Conservation (phyloP, 2,888 invertebrate genomes). For the Zygothrica quintamaculata region DNA sequence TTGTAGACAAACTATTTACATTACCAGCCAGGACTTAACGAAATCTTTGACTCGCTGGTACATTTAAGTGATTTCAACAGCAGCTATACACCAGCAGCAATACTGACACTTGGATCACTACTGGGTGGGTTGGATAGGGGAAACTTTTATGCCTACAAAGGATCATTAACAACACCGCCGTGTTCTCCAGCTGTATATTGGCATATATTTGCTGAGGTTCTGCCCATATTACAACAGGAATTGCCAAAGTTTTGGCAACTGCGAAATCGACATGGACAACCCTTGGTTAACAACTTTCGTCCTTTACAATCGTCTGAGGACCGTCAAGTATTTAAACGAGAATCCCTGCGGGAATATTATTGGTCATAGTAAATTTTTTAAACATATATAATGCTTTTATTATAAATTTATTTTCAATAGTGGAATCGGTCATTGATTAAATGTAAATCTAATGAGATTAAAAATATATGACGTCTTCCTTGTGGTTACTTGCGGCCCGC, state of each 20-base stretch:
- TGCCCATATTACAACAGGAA: conserved; percentile 84
- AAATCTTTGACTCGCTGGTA: conserved; percentile 66
- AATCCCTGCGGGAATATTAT: conserved; percentile 82
- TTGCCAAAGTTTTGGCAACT: conserved; percentile 78
- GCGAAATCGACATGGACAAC: conserved; percentile 50
- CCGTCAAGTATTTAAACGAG: conserved; percentile 70
- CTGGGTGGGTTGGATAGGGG: conserved; percentile 72
- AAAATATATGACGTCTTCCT: neutral
- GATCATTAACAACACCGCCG: conserved; percentile 90
- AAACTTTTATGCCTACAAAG: conserved; percentile 83
- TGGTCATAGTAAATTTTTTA: conserved; percentile 39
- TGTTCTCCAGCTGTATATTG: conserved; percentile 90
- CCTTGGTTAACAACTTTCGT: conserved; percentile 69
- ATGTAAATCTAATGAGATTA: neutral
- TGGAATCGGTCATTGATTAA: no score
- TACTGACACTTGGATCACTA: conserved; percentile 73
- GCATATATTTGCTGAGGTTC: conserved; percentile 87
- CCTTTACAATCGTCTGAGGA: conserved; percentile 67
- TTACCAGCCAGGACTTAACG: conserved; percentile 68
- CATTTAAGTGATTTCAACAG: conserved; percentile 67
- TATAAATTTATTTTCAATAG: no score
- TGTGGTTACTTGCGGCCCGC: conserved; percentile 26
- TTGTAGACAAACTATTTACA: conserved; percentile 40
- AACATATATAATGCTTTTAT: conserved; percentile 28
- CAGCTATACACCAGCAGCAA: conserved; percentile 54